Percentiles rank a stretch among this genome's conserved stretches.
These are phyloP conservation scores for Phylloscopus trochiloides DNA, from an alignment of 2,113 vertebrate genomes.

Conservation along the genomic window DNA sequence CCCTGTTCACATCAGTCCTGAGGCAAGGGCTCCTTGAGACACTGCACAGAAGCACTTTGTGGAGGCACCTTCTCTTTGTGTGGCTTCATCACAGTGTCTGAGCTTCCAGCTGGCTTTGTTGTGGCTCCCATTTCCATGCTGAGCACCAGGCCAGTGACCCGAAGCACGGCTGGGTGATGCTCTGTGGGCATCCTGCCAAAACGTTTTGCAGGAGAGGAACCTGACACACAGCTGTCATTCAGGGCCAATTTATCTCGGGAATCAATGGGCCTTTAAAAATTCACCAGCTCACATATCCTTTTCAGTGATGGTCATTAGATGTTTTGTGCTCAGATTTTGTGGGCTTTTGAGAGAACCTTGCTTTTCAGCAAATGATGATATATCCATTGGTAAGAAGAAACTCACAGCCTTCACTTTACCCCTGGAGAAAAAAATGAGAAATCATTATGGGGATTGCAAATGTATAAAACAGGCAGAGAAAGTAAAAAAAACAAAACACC, in stretches of 20 bases:
- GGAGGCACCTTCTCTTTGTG: not conserved
- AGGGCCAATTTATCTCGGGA: not conserved
- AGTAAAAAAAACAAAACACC: not conserved
- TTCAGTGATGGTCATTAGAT: conserved; percentile 75
- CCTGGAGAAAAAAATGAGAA: conserved; percentile 71
- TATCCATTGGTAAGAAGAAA: conserved; percentile 86
- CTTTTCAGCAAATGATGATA: conserved; percentile 72
- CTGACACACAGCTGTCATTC: conserved; percentile 18
- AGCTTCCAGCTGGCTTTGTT: not conserved
- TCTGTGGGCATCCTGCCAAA: conserved; percentile 35
- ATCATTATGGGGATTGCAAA: not conserved
- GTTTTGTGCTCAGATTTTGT: conserved; percentile 64
- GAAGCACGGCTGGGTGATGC: not conserved
- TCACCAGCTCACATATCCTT: conserved; percentile 73
- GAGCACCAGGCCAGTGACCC: conserved; percentile 22
- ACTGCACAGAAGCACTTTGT: not conserved
- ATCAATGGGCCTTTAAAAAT: conserved; percentile 62
- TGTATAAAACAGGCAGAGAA: not conserved
- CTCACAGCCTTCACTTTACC: conserved; percentile 89
- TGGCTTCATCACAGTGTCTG: not conserved
- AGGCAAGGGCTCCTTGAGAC: not conserved
- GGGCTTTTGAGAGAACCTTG: conserved; percentile 68
- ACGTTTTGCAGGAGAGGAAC: conserved; percentile 49
- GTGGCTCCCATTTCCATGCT: not conserved
- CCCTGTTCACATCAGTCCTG: not conserved